Conservation (phyloP, 2,797 vertebrate genomes). For the Propithecus deckenii region DNA sequence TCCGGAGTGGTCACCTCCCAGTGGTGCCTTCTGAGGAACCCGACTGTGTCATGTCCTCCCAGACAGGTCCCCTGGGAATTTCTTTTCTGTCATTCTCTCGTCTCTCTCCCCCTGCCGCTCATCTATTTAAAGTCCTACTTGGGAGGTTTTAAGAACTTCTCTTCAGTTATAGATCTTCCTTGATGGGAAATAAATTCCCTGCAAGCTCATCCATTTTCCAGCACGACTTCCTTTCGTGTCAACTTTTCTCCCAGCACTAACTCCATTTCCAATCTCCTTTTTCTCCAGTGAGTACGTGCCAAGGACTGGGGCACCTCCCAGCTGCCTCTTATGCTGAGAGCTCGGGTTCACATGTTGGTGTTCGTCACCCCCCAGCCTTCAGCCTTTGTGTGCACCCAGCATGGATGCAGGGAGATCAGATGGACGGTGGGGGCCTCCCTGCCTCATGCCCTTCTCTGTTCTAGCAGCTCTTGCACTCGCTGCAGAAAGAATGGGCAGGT, state of each 20-base stretch:
- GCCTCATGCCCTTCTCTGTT: background rate
- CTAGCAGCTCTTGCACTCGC: background rate
- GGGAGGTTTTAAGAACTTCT: slow-evolving; percentile 16
- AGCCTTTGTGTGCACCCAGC: background rate
- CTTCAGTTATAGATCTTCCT: slow-evolving; percentile 74
- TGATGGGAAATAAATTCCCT: slow-evolving; percentile 77
- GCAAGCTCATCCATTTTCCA: slow-evolving; percentile 66
- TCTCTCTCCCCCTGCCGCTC: background rate
- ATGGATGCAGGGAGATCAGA: too few relatives aligned
- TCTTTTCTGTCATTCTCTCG: background rate
- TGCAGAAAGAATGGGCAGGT: background rate
- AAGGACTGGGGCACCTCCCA: slow-evolving; percentile 30
- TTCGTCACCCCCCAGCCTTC: slow-evolving; percentile 27
- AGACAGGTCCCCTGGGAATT: slow-evolving; percentile 67
- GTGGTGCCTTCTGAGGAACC: background rate
- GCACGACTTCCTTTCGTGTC: slow-evolving; percentile 62
- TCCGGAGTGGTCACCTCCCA: background rate
- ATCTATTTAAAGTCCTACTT: slow-evolving; percentile 74
- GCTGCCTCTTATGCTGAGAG: background rate
- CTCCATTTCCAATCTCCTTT: slow-evolving; percentile 43
- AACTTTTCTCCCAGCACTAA: slow-evolving; percentile 67
- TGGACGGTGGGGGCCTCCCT: background rate
- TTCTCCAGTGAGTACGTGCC: slow-evolving; percentile 38
- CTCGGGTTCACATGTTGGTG: slow-evolving; percentile 43
- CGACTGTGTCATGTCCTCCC: background rate